Base-by-base conservation (phyloP, 2,113 vertebrate species). In the Petromus typicus region DNA sequence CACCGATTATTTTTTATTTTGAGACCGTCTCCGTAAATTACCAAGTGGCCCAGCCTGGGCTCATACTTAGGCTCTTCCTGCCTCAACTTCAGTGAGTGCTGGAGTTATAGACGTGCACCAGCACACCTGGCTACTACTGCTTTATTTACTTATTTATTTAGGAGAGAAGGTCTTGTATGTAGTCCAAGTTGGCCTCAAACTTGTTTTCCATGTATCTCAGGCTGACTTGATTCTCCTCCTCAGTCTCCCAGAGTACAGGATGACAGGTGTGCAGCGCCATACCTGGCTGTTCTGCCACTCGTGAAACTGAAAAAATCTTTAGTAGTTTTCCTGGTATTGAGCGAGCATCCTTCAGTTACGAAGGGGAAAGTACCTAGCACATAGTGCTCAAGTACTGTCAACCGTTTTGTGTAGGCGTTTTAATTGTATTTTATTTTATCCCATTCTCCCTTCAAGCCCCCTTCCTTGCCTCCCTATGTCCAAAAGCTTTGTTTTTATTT, bases 221-320 rank as follows among this genome's bases (percentile, higher is more conserved):
- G 23, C 40, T 45, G 40, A 73, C 23, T 40, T 43, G 71, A 45
- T 45, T 40, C 23, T 73, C 40, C 40, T 43, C 71, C 71, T 45
- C 40, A 73, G 40, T 23, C 40, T 73, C 71, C 40, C 40, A 45
- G 37, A 73, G 40, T 43, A 73, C 40, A 73, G 71, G 22, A 43
- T 73, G 25, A 43, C 11, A 43, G 69, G 37, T 22, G 11, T 40
- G 37, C 3, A 25, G 2, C 23, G 43, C 40, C 23, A 22, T 73
- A 23, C 23, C 71, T 22, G 2, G 40, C 40, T 73, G 69, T 73
- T 43, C 27, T 73, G 69, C 43, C 51, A 40, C 45, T 88, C 61
- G 30, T 69, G 83, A 96, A 69, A 61, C 51, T 87, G 66, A 91
- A 90, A 91, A 83, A 85, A 80, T 25, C 45, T 71, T 34, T 71